A percentile compares a stretch with the other conserved stretches of the same genome.
Conservation (phyloP, 2,797 vertebrate genomes). For the Pipistrellus nathusii region DNA sequence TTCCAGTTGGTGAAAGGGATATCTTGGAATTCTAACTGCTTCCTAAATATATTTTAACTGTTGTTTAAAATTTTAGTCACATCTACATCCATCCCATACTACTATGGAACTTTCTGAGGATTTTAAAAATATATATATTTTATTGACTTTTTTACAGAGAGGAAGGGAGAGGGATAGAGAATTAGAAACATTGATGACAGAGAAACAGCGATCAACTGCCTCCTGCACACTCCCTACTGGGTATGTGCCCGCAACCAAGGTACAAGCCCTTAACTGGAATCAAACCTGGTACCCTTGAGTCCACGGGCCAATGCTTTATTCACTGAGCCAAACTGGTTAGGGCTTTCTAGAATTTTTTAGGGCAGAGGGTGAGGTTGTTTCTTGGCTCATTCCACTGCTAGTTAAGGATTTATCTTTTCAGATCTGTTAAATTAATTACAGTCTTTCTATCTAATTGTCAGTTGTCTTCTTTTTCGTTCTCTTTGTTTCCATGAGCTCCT, state of each 20-base stretch:
- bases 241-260: no score
- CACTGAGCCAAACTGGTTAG: no score
- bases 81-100: not conserved
- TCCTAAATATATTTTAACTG: not conserved
- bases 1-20: not conserved
- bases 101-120: not conserved
- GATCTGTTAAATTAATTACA: not conserved
- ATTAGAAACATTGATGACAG: no score
- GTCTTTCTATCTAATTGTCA: not conserved
- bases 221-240: no score
- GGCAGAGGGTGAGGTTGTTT: not conserved
- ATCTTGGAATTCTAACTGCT: not conserved
- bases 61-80: not conserved
- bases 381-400: not conserved
- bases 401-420: not conserved
- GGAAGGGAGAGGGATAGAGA: no score
- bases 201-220: no score
- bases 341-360: not conserved
- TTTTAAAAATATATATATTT: no score
- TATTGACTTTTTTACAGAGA: no score
- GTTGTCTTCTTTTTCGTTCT: not conserved
- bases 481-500: not conserved
- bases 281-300: no score
- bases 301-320: no score
- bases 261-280: no score